These are phyloP conservation scores for Fragum sueziense DNA, from an alignment of 2,888 invertebrate species.

Conservation along the genomic window DNA sequence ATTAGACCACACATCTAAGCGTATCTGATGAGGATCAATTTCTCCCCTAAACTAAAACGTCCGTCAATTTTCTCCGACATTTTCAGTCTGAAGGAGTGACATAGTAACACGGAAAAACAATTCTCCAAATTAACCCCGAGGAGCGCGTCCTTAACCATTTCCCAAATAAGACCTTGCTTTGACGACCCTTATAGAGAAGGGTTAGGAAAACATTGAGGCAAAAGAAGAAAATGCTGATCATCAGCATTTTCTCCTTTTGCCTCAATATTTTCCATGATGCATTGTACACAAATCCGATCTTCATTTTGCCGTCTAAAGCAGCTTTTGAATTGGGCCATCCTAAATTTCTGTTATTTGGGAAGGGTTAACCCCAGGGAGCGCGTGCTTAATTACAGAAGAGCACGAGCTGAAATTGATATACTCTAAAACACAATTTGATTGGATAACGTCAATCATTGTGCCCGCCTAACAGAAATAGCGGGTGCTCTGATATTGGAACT, in stretches of 20 bases:
- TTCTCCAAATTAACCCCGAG: conserved; percentile 51
- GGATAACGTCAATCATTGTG: conserved; percentile 41
- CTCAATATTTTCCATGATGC: too few relatives aligned
- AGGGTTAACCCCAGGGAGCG: conserved; percentile 37
- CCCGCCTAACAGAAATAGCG: conserved; percentile 33
- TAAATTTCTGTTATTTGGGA: too few relatives aligned
- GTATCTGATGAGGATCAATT: too few relatives aligned
- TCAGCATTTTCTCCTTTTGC: too few relatives aligned
- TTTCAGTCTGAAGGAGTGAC: conserved; percentile 7
- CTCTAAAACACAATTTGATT: conserved; percentile 40
- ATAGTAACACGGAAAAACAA: conserved; percentile 46
- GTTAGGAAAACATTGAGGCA: too few relatives aligned
- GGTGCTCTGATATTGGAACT: conserved; percentile 21
- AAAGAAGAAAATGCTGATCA: too few relatives aligned
- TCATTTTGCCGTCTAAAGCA: too few relatives aligned
- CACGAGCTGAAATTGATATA: conserved; percentile 40
- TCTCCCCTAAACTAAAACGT: not conserved
- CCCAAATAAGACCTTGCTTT: too few relatives aligned
- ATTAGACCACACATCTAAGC: too few relatives aligned
- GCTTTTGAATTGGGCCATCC: too few relatives aligned
- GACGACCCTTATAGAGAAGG: too few relatives aligned
- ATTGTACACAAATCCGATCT: too few relatives aligned
- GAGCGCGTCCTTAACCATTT: conserved; percentile 46
- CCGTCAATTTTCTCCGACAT: not conserved
- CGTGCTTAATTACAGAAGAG: conserved; percentile 49